Evolutionary conservation across 2,113 vertebrate species (phyloP).

Genomic region (Saccopteryx bilineata): DNA sequence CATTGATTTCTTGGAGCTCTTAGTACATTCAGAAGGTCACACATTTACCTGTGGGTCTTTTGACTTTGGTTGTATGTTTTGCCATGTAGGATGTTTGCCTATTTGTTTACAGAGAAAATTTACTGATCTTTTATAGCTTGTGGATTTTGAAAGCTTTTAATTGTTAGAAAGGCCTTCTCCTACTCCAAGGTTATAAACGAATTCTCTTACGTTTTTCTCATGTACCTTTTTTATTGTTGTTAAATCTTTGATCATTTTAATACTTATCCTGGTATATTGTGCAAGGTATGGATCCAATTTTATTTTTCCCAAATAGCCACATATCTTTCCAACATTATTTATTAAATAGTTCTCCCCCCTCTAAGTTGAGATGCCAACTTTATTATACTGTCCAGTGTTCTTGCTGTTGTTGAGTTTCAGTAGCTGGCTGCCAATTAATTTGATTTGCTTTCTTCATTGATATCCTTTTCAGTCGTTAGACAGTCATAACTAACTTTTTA

Average conservation of each 20-base stretch:
- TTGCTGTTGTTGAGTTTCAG: neutral
- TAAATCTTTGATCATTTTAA: neutral
- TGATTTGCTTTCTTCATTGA: neutral
- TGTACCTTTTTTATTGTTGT: neutral
- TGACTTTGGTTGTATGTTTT: constrained; percentile 25
- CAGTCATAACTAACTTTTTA: neutral
- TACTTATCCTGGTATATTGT: neutral
- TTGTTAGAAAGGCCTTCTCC: neutral
- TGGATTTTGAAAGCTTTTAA: neutral
- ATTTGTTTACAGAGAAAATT: neutral
- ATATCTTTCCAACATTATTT: neutral
- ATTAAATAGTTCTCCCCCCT: neutral
- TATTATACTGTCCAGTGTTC: neutral
- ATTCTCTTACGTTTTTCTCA: neutral
- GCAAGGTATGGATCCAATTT: neutral
- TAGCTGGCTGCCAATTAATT: neutral
- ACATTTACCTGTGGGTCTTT: neutral
- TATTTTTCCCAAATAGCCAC: neutral
- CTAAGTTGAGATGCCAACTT: neutral
- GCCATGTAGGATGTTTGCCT: neutral
- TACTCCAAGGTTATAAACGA: neutral
- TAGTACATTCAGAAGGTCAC: neutral
- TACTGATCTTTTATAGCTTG: neutral
- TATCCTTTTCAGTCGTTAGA: neutral
- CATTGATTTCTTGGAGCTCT: neutral